Base-by-base conservation (phyloP, 2,888 invertebrate species). In the Pterostichus niger region DNA sequence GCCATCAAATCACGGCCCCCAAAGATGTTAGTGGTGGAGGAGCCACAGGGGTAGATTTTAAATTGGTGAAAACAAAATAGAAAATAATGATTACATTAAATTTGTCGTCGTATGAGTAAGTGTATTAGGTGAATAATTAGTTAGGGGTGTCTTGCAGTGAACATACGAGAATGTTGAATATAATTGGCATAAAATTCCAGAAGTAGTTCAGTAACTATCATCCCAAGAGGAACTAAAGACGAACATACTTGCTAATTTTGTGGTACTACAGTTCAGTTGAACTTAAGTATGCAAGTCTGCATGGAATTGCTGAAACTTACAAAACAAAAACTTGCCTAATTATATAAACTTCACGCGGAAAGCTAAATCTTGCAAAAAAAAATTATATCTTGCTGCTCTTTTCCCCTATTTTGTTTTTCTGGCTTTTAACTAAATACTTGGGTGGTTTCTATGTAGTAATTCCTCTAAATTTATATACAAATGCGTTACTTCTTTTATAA, bases 151-250 rank as follows among this genome's bases (percentile, higher is more conserved):
- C 9, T 49, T 49, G 49, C 2, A 49, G 40, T 40, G 40, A 40
- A 40, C 40, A 40, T 40, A 40, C 40, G 49, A 4, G 49, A 49
- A 49, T 49, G 49, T 13, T 49, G 49, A 49, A 49, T 49, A 49
- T 49, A 49, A 49, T 49, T 49, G 49, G 49, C 49, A 49, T 49
- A 49, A 49, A 49, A 49, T 49, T 49, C 49, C 49, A 10, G 49
- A 49, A 49, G 49, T 49, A 49, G 49, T 49, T 49, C 49, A 49
- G 49, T 49, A 49, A 49, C 49, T 49, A 49, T 49, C 10, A 49
- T 49, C 49, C 49, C 49, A 49, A 49, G 49, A 49, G 49, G 49
- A 49, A 49, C n/a, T 49, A 49, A 13, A 49, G 49, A 49, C 49
- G 49, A 49, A 49, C 49, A 10, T 49, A 13, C 40, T 40, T 40